These are phyloP conservation scores for Amphimallon solstitiale DNA, from an alignment of 2,888 invertebrate species.

Conservation along the genomic window DNA sequence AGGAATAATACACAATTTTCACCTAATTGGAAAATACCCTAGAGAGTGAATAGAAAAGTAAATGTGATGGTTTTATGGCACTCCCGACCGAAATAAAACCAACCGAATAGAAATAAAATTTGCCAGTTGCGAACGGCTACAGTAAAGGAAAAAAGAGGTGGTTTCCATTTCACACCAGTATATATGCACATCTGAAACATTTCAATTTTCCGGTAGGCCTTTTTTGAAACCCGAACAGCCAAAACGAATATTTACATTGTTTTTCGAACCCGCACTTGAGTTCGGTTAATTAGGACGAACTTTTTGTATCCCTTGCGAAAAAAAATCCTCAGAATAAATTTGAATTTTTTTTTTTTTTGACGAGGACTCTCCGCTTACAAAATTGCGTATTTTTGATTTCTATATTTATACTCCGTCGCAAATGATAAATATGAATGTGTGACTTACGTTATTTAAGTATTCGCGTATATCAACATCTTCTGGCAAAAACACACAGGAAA, in stretches of 20 bases:
- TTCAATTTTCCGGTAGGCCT: slow-evolving; percentile 14
- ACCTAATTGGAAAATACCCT: slow-evolving; percentile 32
- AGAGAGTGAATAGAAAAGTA: slow-evolving; percentile 30
- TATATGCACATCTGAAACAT: slow-evolving; percentile 5
- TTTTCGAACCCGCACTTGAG: slow-evolving; percentile 22
- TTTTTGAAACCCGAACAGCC: slow-evolving; percentile 19
- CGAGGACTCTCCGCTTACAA: not conserved
- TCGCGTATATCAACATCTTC: slow-evolving; percentile 35
- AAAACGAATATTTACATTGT: slow-evolving; percentile 28
- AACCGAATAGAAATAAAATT: slow-evolving; percentile 32
- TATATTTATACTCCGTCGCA: not conserved
- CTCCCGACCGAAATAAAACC: slow-evolving; percentile 18
- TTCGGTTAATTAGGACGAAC: slow-evolving; percentile 26
- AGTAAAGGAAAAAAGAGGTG: slow-evolving; percentile 1
- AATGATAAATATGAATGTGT: not conserved
- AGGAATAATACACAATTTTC: slow-evolving; percentile 20
- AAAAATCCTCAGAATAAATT: not conserved
- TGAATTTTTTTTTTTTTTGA: not conserved
- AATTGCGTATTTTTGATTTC: not conserved
- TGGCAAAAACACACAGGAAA: slow-evolving; percentile 28
- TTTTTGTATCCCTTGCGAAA: slow-evolving; percentile 6
- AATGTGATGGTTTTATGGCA: slow-evolving; percentile 30
- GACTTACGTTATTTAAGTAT: slow-evolving; percentile 37
- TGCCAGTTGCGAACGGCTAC: slow-evolving; percentile 23
- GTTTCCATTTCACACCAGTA: slow-evolving; percentile 23